phyloP scores from a whole-genome alignment of 2,797 vertebrate genomes.

The Hemibagrus guttatus region DNA sequence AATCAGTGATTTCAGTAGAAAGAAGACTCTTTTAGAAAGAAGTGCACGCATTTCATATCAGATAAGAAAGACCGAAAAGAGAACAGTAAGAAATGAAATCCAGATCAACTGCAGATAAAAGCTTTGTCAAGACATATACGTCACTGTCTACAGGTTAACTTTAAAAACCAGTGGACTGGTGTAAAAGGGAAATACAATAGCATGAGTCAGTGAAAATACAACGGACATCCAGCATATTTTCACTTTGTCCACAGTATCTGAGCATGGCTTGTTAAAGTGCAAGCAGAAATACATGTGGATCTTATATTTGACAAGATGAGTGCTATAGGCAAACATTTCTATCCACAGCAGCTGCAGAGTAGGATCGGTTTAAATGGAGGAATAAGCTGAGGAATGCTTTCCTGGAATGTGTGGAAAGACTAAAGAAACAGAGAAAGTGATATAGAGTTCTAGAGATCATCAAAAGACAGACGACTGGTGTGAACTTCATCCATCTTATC shows the following conservation, averaged over 20 bases:
- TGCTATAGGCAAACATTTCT: slow-evolving; percentile 5
- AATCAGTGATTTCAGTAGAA: neutral
- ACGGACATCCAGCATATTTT: neutral
- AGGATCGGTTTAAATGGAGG: neutral
- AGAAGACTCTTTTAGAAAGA: neutral
- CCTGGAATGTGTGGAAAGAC: slow-evolving; percentile 13
- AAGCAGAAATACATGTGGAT: neutral
- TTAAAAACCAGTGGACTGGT: neutral
- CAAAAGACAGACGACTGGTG: slow-evolving; percentile 37
- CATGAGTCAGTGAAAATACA: neutral
- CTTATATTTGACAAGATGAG: slow-evolving; percentile 4
- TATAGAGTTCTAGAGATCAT: slow-evolving; percentile 16
- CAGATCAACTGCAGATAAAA: neutral
- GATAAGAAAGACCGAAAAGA: too few species aligned
- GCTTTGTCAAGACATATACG: neutral
- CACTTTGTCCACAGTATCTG: neutral
- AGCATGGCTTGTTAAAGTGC: neutral
- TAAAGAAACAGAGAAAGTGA: slow-evolving; percentile 17
- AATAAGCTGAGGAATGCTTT: slow-evolving; percentile 25
- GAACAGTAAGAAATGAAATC: neutral
- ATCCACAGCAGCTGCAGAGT: neutral
- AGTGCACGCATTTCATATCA: too few species aligned
- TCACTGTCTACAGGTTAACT: neutral
- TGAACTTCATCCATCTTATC: slow-evolving; percentile 46
- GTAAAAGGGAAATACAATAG: neutral